phyloP scores from a whole-genome alignment of 1,140 invertebrate species.

The Habropoda laboriosa region DNA sequence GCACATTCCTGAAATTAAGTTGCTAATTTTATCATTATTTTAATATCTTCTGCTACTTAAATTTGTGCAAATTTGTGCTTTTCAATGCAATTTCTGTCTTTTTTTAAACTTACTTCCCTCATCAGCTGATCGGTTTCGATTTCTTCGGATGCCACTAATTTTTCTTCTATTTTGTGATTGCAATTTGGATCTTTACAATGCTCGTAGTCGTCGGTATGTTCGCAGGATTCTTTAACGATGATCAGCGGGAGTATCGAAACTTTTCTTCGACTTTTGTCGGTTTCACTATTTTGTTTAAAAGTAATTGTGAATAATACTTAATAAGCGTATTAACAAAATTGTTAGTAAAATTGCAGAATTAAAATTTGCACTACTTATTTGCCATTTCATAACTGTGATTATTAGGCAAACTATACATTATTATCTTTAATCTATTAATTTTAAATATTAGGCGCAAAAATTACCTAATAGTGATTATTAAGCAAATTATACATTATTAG shows the following conservation, averaged over 20 bases:
- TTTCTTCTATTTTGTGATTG: background rate
- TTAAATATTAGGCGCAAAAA: no score
- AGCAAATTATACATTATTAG: no score
- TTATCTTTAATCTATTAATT: no score
- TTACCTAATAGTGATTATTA: no score
- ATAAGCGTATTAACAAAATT: no score
- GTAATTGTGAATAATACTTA: background rate
- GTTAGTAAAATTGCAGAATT: no score
- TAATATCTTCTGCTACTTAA: background rate
- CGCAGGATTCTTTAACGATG: conserved; percentile 2
- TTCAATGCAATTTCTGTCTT: background rate
- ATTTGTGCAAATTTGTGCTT: background rate
- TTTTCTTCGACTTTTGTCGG: conserved; percentile 36
- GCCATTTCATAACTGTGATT: no score
- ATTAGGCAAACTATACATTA: no score
- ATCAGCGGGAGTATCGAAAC: background rate
- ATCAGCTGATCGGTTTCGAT: background rate
- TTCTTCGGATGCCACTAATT: background rate
- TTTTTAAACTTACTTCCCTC: background rate
- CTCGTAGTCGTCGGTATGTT: background rate
- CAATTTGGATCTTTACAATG: background rate
- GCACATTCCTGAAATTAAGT: background rate
- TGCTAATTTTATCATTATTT: background rate
- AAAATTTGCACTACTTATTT: no score
- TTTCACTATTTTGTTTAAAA: conserved; percentile 41